Evolutionary conservation across 1,140 invertebrate species (phyloP), one percentile per base, ranked within the genome.

Genomic region (Sipha flava): DNA sequence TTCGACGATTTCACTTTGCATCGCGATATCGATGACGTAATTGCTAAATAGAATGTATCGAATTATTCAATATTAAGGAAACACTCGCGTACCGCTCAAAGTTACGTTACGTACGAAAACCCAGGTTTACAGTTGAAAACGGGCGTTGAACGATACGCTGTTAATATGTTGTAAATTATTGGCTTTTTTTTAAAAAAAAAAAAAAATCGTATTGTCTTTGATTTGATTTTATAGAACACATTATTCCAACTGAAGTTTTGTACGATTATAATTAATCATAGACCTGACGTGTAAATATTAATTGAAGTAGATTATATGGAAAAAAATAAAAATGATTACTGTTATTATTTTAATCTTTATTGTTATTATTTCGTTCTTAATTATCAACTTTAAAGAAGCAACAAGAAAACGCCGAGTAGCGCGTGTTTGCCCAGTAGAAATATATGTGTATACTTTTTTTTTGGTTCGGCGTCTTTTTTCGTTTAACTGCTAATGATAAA

Each of bases 401-500:
- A 59, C 3, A 31, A n/a, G 31, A 62, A 9, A 31, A 3, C 29
- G n/a, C n/a, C 4, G 16, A 18, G 18, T 2, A 9, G 3, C 0
- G 31, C 2, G 21, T 34, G 21, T 34, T 34, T 31, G 31, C n/a
- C 18, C 18, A 1, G 18, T 18, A 3, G 59, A 64, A 23, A 54
- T 54, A 29, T 59, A 31, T 14, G 3, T 16, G 12, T 57, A 16
- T 59, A 14, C 34, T 4, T 75, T 16, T 37, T 40, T 34, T 18
- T 37, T n/a, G 14, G n/a, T 54, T 21, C n/a, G 10, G 16, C 70
- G 29, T 47, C 16, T 52, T 52, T 57, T 75, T 57, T 77, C 34
- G 49, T n/a, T 75, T 21, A 9, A 23, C 70, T 14, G 47, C 34
- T 77, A 59, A 77, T 59, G 73, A 77, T 77, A 57, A 77, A 75